phyloP scores from a whole-genome alignment of 92 coral and sea anemone genomes.

The Zoanthus gigantus region DNA sequence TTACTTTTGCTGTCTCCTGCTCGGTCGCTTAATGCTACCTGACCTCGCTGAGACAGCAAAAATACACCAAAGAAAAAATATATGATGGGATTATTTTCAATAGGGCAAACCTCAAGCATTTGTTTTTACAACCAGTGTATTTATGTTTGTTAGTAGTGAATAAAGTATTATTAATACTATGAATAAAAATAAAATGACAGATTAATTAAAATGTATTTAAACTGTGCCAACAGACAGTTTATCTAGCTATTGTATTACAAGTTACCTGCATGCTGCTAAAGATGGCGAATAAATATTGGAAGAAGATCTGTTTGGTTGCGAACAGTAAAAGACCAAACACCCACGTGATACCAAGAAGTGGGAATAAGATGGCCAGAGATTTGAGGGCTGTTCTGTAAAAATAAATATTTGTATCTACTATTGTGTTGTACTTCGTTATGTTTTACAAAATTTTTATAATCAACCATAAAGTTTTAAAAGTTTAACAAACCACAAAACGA shows the following conservation, averaged over 20 bases:
- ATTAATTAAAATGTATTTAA: not conserved
- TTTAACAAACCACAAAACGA: too few relatives aligned
- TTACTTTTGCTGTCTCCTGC: too few relatives aligned
- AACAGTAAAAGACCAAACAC: slow-evolving; percentile 81
- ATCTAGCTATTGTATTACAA: not conserved
- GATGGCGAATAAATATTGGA: slow-evolving; percentile 85
- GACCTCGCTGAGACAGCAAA: too few relatives aligned
- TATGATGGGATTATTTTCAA: too few relatives aligned
- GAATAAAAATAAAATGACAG: not conserved
- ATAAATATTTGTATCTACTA: not conserved
- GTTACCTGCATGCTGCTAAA: slow-evolving; percentile 87
- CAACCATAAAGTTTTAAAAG: too few relatives aligned
- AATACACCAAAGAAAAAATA: too few relatives aligned
- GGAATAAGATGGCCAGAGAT: slow-evolving; percentile 81
- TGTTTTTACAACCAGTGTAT: too few relatives aligned
- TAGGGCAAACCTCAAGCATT: too few relatives aligned
- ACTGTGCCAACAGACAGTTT: not conserved
- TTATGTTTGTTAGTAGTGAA: too few relatives aligned
- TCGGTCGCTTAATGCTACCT: too few relatives aligned
- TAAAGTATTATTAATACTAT: not conserved
- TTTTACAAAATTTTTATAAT: too few relatives aligned
- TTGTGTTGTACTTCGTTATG: too few relatives aligned
- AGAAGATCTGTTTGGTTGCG: slow-evolving; percentile 65
- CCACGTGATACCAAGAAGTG: slow-evolving; percentile 93
- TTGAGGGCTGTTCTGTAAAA: slow-evolving; percentile 81